Evolutionary conservation across 1,140 invertebrate species (phyloP), one percentile per base, ranked within the genome.

Genomic region (Micrasema longulum): DNA sequence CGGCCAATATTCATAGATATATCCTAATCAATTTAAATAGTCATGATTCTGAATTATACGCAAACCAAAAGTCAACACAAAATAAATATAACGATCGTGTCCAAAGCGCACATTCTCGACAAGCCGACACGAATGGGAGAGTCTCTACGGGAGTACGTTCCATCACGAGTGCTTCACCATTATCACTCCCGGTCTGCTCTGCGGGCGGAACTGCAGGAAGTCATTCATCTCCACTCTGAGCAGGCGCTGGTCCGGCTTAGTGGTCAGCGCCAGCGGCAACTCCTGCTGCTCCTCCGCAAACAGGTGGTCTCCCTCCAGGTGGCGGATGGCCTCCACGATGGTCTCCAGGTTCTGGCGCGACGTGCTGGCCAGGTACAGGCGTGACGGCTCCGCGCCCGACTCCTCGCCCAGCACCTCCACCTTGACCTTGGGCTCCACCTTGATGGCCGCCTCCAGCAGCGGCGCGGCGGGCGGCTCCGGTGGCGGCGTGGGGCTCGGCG

Each of bases 311-410:
- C 97, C 97, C 82, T 99, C 97, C 66, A 99, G 84, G 78, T 97
- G 97, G 38, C 96, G 89, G 76, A 99, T 99, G 22, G 97, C 97
- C 80, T 99, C 97, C 7, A 98, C 96, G 71, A 99, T 99, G 1
- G 97, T 98, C 80, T 99, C 96, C 69, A 99, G 85, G 81, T 98
- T 99, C 79, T 97, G 94, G 41, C 95, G 89, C 50, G 95, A 95
- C 26, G 93, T 93, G 77, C 90, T 94, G 16, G 92, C 89, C 53
- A 92, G 81, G 77, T 92, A 93, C 7, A 93, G 79, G 26, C 90
- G 84, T 26, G 86, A 86, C n/a, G 88, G 84, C 1, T 89, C 86
- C 22, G 88, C 79, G 0, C 84, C 81, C 20, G 83, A 83, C 11
- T 45, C 57, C 57, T 63, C 57, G 9, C 36, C 23, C 78, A 91